phyloP scores from a whole-genome alignment of 2,888 invertebrate species.

The Esperia sulphurella region DNA sequence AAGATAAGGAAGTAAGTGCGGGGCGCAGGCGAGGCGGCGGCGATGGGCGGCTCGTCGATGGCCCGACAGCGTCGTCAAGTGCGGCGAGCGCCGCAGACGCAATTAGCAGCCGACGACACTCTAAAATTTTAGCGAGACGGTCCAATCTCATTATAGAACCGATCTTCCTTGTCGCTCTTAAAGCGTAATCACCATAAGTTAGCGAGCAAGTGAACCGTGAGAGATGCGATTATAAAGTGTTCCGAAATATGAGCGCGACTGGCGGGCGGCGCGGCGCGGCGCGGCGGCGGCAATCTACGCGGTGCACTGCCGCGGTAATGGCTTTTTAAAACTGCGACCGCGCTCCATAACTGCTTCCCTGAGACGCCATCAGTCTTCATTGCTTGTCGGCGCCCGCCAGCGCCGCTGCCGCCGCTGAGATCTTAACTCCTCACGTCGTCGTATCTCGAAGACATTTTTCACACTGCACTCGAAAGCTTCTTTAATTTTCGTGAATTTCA shows the following conservation, averaged over 20 bases:
- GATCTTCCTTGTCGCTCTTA: slow-evolving; percentile 77
- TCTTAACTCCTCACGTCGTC: slow-evolving; percentile 67
- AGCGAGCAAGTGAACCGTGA: slow-evolving; percentile 74
- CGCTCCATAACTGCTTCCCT: slow-evolving; percentile 77
- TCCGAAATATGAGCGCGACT: slow-evolving; percentile 71
- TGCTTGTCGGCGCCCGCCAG: slow-evolving; percentile 76
- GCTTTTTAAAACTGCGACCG: slow-evolving; percentile 80
- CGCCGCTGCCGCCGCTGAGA: slow-evolving; percentile 52
- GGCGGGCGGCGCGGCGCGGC: slow-evolving; percentile 41
- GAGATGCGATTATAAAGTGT: slow-evolving; percentile 78
- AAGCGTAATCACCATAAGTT: slow-evolving; percentile 78
- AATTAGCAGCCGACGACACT: slow-evolving; percentile 74
- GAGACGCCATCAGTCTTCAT: slow-evolving; percentile 79
- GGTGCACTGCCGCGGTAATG: slow-evolving; percentile 75
- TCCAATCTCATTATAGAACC: slow-evolving; percentile 76
- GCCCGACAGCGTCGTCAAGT: slow-evolving; percentile 22
- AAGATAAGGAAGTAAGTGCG: slow-evolving; percentile 15
- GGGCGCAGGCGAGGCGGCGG: slow-evolving; percentile 9
- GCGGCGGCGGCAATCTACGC: slow-evolving; percentile 63
- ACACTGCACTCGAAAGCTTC: slow-evolving; percentile 37
- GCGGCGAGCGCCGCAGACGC: slow-evolving; percentile 54
- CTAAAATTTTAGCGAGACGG: slow-evolving; percentile 76
- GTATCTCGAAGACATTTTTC: slow-evolving; percentile 57
- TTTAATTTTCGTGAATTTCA: slow-evolving; percentile 37
- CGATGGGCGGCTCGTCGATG: slow-evolving; percentile 12